Base-by-base conservation (phyloP, 2,113 vertebrate genomes). In the Nesoenas mayeri region DNA sequence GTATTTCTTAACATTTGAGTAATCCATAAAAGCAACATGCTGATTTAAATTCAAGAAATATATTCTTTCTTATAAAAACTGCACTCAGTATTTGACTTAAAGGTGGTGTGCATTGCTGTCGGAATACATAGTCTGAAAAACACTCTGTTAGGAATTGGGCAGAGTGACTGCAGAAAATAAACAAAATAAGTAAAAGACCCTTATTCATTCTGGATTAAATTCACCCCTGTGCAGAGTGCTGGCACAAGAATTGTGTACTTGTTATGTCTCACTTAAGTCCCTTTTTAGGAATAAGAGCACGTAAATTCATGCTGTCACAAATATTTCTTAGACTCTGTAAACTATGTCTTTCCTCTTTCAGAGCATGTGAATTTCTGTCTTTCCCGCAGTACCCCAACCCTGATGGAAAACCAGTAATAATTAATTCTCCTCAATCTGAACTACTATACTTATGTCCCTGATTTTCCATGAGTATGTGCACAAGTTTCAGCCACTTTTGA, bases 141-240 rank as follows among this genome's bases (percentile, higher is more conserved):
- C 71, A 87, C 20, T 38, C 36, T 87, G 78, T 66, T 85, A 88
- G 62, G 87, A 94, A 94, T 12, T 58, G 66, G n/a, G 54, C 79
- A 88, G 54, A 85, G 62, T 40, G 50, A 77, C 70, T 85, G 66
- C 11, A 70, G 84, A 92, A 96, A 80, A 58, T 50, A 96, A 93
- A 93, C 40, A 72, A 95, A 91, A 75, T 57, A 79, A 85, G 71
- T 95, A 85, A 91, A 95, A 95, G 70, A 67, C 44, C 38, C 79
- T 89, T 88, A 94, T 91, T 95, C 93, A 96, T 88, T 82, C 82
- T 31, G 38, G 71, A 85, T 85, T 65, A 85, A 95, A 96, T 77
- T 91, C 88, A 70, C 11, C 5, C 71, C 71, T 94, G 71, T 83
- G 60, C 47, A 69, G 85, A 92, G 60, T 47, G 10, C 74, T 94